Evolutionary conservation across 2,113 vertebrate genomes (phyloP), one percentile per base, ranked within the genome.

Genomic region (Penelope pileata): DNA sequence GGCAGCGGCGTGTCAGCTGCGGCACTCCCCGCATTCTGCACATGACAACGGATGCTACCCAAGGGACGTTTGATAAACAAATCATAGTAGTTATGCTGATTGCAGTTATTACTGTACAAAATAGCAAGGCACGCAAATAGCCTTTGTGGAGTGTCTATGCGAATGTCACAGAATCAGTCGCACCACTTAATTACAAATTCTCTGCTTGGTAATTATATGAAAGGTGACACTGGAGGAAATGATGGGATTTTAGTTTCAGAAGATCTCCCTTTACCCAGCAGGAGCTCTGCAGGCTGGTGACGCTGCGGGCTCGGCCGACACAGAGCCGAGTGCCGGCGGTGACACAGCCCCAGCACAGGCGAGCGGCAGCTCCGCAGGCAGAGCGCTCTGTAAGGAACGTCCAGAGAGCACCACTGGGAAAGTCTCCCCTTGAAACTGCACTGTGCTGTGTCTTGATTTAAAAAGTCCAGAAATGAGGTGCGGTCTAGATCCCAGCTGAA

Each of bases 151-250:
- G 23, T 10, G 50, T 84, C 92, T 72, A 7, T 69, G 88, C 88
- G 82, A 73, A 88, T 87, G 81, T 70, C 95, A 90, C 51, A 32
- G 76, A 60, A 42, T 51, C 92, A 58, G 15, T 85, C 86, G 34
- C 16, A 90, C 56, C 72, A 23, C 8, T 23, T 42, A 59, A 86
- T 90, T 74, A 63, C 6, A 77, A 95, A 85, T 63, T 32, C 87
- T 10, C 40, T 10, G 54, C 89, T 76, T 29, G 38, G 87, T 42
- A 93, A 59, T 94, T 70, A 88, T 2, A 58, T 5, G 26, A 88
- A 88, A 95, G 95, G 72, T 92, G 91, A 69, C 93, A 81, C 90
- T 56, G 83, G 85, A 86, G 76, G 68, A 68, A 91, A 93, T 83
- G 82, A 90, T 26, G 75, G 92, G 81, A 64, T 88, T 86, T 69